Percentiles rank a stretch among this genome's conserved stretches.
Evolutionary conservation across 2,888 invertebrate genomes (phyloP).

Genomic region (Piscicola geometra): DNA sequence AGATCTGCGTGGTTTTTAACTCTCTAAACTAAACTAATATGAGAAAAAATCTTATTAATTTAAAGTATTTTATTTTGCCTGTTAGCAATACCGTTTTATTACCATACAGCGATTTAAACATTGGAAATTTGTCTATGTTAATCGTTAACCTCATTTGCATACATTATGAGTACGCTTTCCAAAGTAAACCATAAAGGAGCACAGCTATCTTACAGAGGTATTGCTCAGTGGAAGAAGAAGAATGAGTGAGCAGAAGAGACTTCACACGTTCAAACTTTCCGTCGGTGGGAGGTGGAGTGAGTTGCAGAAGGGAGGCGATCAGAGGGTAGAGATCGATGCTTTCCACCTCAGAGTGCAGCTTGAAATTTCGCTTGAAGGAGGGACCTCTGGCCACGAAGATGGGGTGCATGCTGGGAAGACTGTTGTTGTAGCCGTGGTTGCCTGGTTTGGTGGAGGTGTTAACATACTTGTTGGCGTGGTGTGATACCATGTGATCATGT

Average conservation of each 20-base stretch:
- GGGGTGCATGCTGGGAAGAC: constrained; percentile 63
- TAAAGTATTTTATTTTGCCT: too few relatives aligned
- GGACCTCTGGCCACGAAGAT: constrained; percentile 68
- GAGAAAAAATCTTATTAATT: too few relatives aligned
- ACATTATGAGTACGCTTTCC: not conserved
- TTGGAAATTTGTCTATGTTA: not conserved
- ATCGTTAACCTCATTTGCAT: too few relatives aligned
- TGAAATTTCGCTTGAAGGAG: constrained; percentile 48
- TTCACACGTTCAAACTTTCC: constrained; percentile 46
- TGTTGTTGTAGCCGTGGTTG: constrained; percentile 57
- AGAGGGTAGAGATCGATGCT: constrained; percentile 54
- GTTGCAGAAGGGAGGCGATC: constrained; percentile 50
- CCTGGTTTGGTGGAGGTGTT: constrained; percentile 42
- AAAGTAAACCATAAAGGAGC: not conserved
- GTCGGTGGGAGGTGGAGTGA: constrained; percentile 51
- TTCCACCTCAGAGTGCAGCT: constrained; percentile 47
- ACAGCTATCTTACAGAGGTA: not conserved
- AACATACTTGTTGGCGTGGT: not conserved
- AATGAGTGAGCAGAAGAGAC: not conserved
- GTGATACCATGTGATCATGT: not conserved
- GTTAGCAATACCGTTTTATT: too few relatives aligned
- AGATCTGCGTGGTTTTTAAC: too few relatives aligned
- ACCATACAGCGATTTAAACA: too few relatives aligned
- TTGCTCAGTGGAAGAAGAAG: not conserved
- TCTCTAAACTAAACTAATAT: too few relatives aligned